These are phyloP conservation scores for Furnarius figulus DNA, from an alignment of 2,113 vertebrate genomes.

Conservation along the genomic window DNA sequence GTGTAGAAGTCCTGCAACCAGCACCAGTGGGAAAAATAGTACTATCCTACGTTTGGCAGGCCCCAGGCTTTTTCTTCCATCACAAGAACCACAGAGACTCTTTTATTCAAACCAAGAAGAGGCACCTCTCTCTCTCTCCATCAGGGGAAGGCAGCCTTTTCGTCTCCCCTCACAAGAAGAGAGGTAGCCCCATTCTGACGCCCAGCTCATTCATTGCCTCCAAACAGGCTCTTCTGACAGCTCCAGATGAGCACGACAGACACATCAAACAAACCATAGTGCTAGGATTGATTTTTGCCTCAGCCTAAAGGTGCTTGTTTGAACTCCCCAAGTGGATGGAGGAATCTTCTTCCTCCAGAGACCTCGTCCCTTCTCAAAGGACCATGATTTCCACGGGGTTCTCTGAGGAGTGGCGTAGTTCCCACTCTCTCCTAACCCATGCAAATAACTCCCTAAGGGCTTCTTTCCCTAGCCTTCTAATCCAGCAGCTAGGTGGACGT, in stretches of 20 bases:
- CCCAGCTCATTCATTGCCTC: not conserved
- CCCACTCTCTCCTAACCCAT: not conserved
- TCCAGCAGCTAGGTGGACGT: not conserved
- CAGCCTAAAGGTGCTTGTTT: not conserved
- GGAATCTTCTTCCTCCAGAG: not conserved
- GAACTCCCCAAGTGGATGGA: not conserved
- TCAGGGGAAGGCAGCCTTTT: not conserved
- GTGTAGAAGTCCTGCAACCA: not conserved
- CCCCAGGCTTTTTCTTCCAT: not conserved
- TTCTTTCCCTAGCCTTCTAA: not conserved
- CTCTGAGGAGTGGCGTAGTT: rapidly evolving
- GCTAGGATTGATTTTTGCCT: not conserved
- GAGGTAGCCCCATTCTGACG: rapidly evolving
- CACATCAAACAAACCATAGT: not conserved
- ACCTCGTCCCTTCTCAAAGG: not conserved
- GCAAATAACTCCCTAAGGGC: not conserved
- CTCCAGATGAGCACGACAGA: not conserved
- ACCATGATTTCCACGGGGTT: not conserved
- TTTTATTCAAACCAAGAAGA: rapidly evolving
- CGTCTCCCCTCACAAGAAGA: not conserved
- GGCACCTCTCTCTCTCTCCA: rapidly evolving
- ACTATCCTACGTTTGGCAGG: not conserved
- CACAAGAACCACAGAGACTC: not conserved
- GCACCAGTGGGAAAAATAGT: not conserved
- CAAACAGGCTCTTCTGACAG: not conserved